Evolutionary conservation across 1,140 invertebrate genomes (phyloP), one percentile per base, ranked within the genome.

Genomic region (Cecropterus lyciades): DNA sequence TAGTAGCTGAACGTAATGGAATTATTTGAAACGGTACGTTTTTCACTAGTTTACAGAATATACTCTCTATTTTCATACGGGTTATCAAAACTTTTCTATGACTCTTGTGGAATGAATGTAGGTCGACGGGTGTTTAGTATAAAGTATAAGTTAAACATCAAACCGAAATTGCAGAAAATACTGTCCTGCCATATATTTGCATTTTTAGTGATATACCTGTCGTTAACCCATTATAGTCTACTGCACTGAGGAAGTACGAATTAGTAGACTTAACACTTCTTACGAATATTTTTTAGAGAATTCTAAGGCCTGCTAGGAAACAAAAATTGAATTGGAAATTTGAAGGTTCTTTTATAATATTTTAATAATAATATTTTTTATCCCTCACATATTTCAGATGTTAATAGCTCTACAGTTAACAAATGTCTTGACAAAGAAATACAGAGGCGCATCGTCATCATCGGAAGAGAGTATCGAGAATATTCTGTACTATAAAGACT

Each of bases 381-480:
- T 24, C 20, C 5, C 20, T 13, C 24, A 51, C 42, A 37, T 69
- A 10, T 74, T 78, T 16, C 75, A 85, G 79, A 60, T 80, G 14
- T 43, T 75, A 40, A 67, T 83, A 64, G 49, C 62, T 16, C 17
- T 84, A 1, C 74, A 82, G 20, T 51, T 80, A 4, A 63, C 75
- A 1, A 51, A 59, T 10, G 56, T 75, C n/a, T 42, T 73, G 11
- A 82, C 76, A 59, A 81, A 73, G 40, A 69, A 65, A 48, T 65
- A 73, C 40, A 73, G 46, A 70, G 52, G 73, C 9, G 17, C 17
- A 0, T 77, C 77, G n/a, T 83, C 84, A 13, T 83, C 84, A 11
- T 84, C 85, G 64, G 86, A 82, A 6, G 82, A 87, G 45, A 89
- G 86, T 27, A 85, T 91, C 24, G 88, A 91, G 43, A 91, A 89